Conservation (phyloP, 2,797 vertebrate species). For the Lemur catta region DNA sequence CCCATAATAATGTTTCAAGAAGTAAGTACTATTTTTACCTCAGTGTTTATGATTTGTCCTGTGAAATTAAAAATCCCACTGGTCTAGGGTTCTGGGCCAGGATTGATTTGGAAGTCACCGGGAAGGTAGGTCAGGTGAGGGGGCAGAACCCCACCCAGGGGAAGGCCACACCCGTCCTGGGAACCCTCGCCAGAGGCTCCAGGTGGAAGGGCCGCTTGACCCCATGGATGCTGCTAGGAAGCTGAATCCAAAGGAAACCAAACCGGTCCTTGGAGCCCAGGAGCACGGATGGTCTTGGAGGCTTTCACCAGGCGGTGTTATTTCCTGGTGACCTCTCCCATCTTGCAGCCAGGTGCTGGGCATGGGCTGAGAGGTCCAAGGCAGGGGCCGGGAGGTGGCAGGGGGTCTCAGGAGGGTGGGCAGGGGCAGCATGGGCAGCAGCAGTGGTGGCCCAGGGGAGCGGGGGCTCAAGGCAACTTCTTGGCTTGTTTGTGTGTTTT, state of each 20-base stretch:
- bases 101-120: too few relatives aligned
- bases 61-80: fast-evolving
- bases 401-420: fast-evolving
- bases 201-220: fast-evolving
- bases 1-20: too few relatives aligned
- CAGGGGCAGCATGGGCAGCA: fast-evolving
- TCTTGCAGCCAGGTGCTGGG: not conserved
- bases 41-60: fast-evolving
- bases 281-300: fast-evolving
- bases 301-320: fast-evolving
- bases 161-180: too few relatives aligned
- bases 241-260: fast-evolving
- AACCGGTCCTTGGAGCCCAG: fast-evolving
- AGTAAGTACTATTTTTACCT: fast-evolving
- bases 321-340: too few relatives aligned
- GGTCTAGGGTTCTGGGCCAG: fast-evolving
- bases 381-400: fast-evolving
- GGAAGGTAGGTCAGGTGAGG: fast-evolving
- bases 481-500: not conserved
- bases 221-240: fast-evolving
- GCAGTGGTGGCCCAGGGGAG: fast-evolving
- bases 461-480: fast-evolving
- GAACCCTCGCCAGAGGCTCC: fast-evolving
- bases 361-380: fast-evolving
- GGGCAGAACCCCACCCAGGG: fast-evolving